These are phyloP conservation scores for Lasaia peninsularis DNA, from an alignment of 1,140 invertebrate species.

Conservation along the genomic window DNA sequence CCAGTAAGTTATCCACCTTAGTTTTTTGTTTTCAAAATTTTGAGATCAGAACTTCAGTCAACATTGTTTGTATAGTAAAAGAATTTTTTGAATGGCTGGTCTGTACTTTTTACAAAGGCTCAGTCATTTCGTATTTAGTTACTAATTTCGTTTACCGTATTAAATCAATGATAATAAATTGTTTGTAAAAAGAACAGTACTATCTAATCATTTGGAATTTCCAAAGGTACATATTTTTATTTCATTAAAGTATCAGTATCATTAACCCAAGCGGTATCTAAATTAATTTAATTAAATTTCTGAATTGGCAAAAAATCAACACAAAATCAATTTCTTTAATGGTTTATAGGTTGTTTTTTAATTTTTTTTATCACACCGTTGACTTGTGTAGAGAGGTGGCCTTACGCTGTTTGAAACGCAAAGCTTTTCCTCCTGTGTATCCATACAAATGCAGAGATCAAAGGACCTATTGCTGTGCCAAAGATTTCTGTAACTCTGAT, in stretches of 20 bases:
- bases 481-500: constrained; percentile 66
- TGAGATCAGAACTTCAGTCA: constrained; percentile 4
- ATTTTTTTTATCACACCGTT: constrained; percentile 56
- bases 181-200: constrained; percentile 34
- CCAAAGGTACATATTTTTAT: constrained; percentile 52
- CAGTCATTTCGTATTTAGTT: no score
- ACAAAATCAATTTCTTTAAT: constrained; percentile 41
- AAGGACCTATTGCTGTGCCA: constrained; percentile 64
- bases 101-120: constrained; percentile 32
- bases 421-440: constrained; percentile 56
- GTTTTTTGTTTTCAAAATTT: constrained; percentile 18
- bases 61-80: background rate
- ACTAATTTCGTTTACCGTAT: background rate
- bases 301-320: constrained; percentile 55
- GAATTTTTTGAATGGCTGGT: constrained; percentile 10
- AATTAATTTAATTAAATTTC: constrained; percentile 3
- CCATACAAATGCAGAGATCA: constrained; percentile 55
- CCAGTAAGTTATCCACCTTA: constrained; percentile 79
- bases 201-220: constrained; percentile 17
- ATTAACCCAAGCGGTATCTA: background rate
- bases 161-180: background rate
- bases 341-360: constrained; percentile 39
- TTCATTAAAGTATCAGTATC: constrained; percentile 14
- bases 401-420: constrained; percentile 60
- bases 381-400: constrained; percentile 59